Evolutionary conservation across 2,113 vertebrate species (phyloP).

Genomic region (Salminus brasiliensis): DNA sequence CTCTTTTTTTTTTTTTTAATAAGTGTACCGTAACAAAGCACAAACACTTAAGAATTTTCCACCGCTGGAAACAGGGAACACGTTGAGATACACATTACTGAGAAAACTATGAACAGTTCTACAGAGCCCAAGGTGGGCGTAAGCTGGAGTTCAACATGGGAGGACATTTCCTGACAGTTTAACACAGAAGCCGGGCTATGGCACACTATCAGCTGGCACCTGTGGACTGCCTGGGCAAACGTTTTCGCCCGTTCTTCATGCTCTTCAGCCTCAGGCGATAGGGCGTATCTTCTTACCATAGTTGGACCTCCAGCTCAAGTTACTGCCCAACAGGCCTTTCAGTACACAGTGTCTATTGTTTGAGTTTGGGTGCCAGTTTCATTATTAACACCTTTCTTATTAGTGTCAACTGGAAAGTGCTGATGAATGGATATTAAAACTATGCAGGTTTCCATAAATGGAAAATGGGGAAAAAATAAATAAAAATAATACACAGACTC

Average conservation of each 20-base stretch:
- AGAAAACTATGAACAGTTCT: neutral
- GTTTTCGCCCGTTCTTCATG: slow-evolving; percentile 12
- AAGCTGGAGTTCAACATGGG: neutral
- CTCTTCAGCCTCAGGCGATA: neutral
- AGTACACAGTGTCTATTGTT: neutral
- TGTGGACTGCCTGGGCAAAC: slow-evolving; percentile 56
- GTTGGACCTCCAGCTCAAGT: slow-evolving; percentile 59
- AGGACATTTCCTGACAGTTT: neutral
- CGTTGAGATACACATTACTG: neutral
- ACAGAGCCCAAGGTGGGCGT: too few species aligned
- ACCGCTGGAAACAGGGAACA: neutral
- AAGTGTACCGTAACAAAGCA: neutral
- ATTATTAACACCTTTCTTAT: neutral
- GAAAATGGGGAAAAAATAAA: neutral
- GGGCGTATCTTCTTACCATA: slow-evolving; percentile 51
- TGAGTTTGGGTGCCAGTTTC: neutral
- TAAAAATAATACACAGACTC: neutral
- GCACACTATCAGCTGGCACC: slow-evolving; percentile 61
- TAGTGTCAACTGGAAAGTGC: neutral
- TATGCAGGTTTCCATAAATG: neutral
- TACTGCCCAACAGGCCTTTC: slow-evolving; percentile 36
- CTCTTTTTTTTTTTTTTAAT: too few species aligned
- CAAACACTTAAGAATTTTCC: neutral
- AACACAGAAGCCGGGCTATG: slow-evolving; percentile 25
- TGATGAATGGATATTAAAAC: neutral